These are phyloP conservation scores for Eumerus sabulonum DNA, from an alignment of 2,888 invertebrate genomes.

Conservation along the genomic window DNA sequence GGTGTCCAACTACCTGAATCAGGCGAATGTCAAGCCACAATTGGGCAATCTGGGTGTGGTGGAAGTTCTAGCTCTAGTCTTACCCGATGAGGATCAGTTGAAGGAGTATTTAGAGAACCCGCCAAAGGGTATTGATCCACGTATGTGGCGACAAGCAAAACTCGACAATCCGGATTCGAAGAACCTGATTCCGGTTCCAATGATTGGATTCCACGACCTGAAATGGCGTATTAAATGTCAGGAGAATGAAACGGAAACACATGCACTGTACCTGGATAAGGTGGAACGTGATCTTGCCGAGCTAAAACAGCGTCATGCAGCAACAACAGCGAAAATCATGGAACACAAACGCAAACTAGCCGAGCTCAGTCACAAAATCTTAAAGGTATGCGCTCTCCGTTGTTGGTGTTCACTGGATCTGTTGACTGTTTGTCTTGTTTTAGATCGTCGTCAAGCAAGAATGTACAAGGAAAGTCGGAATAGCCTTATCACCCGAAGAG, in stretches of 20 bases:
- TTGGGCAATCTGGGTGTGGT: constrained; percentile 86
- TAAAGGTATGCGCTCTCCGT: constrained; percentile 84
- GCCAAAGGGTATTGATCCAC: constrained; percentile 94
- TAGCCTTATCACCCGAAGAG: constrained; percentile 93
- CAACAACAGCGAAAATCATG: constrained; percentile 88
- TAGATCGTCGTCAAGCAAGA: constrained; percentile 94
- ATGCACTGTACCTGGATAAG: constrained; percentile 88
- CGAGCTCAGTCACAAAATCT: constrained; percentile 89
- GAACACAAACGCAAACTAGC: constrained; percentile 90
- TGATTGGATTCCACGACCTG: constrained; percentile 92
- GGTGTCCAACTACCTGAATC: constrained; percentile 85
- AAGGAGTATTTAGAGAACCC: constrained; percentile 94
- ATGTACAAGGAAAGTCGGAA: constrained; percentile 91
- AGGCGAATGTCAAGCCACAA: constrained; percentile 85
- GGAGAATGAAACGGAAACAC: constrained; percentile 89
- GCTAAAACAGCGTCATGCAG: constrained; percentile 89
- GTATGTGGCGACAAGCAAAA: constrained; percentile 97
- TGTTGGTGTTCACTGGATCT: background rate
- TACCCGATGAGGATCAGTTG: constrained; percentile 88
- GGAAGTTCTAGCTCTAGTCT: constrained; percentile 85
- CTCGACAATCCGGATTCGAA: constrained; percentile 95
- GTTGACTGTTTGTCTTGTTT: constrained; percentile 48
- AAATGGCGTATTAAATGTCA: constrained; percentile 91
- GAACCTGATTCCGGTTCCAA: constrained; percentile 94
- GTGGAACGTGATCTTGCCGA: constrained; percentile 88